Percentiles rank a stretch among this genome's conserved stretches.
phyloP scores from a whole-genome alignment of 2,797 vertebrate genomes.

The Lagocephalus sceleratus region DNA sequence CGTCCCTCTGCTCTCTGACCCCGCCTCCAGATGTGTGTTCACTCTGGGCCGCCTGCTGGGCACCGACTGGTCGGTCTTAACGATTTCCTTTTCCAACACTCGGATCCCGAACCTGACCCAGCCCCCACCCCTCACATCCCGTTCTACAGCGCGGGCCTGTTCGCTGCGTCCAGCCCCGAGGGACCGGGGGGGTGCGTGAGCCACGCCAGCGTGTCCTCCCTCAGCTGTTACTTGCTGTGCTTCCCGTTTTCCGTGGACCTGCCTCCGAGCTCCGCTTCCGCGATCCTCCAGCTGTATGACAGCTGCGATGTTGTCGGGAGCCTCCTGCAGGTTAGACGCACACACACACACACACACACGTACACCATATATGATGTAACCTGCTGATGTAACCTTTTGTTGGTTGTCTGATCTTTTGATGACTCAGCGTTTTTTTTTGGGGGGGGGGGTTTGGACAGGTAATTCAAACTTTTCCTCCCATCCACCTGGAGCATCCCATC shows the following conservation, averaged over 20 bases:
- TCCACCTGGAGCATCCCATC: conserved; percentile 79
- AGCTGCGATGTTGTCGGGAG: conserved; percentile 73
- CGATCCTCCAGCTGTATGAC: conserved; percentile 75
- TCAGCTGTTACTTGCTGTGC: conserved; percentile 87
- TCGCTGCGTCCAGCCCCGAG: conserved; percentile 23
- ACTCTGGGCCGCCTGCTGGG: conserved; percentile 65
- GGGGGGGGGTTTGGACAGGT: conserved; percentile 69
- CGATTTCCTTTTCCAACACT: not conserved
- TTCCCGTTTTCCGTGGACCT: conserved; percentile 88
- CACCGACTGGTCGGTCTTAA: conserved; percentile 61
- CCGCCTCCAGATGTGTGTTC: conserved; percentile 55
- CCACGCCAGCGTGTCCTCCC: conserved; percentile 55
- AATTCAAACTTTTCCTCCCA: conserved; percentile 73
- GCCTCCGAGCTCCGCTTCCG: conserved; percentile 63
- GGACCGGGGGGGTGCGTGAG: conserved; percentile 43
- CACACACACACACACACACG: conserved; percentile 31
- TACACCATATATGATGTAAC: conserved; percentile 55
- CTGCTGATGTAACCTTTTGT: no score
- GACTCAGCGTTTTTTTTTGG: conserved; percentile 5
- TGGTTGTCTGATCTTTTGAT: conserved; percentile 51
- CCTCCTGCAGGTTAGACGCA: conserved; percentile 79
- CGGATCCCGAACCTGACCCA: not conserved
- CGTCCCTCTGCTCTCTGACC: conserved; percentile 76
- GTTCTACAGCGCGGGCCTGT: conserved; percentile 46
- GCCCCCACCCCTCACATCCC: conserved; percentile 21